Evolutionary conservation across 2,113 vertebrate genomes (phyloP).

Genomic region (Ictalurus furcatus): DNA sequence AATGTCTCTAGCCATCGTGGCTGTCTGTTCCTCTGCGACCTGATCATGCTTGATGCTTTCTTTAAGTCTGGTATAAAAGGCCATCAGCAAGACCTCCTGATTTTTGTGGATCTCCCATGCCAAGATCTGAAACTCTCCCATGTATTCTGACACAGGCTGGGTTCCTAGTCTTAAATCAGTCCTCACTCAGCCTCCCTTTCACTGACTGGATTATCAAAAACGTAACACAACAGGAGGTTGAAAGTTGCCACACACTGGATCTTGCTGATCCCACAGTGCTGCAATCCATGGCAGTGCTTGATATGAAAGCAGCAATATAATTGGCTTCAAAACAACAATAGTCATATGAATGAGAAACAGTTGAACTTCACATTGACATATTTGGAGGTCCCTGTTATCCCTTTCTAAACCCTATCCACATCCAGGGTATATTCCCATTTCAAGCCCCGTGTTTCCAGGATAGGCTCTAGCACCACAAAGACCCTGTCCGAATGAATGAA

Average conservation of each 20-base stretch:
- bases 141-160: neutral
- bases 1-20: slow-evolving; percentile 13
- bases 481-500: slow-evolving; percentile 3
- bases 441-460: neutral
- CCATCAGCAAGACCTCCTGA: neutral
- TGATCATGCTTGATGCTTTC: neutral
- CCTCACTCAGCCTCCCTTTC: neutral
- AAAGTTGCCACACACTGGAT: neutral
- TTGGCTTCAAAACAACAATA: neutral
- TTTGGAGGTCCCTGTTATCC: neutral
- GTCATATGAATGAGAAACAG: neutral
- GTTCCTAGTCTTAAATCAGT: neutral
- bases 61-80: neutral
- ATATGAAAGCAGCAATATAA: neutral
- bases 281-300: neutral
- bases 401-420: neutral
- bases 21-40: neutral
- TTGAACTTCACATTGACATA: neutral
- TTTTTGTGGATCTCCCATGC: neutral
- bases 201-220: slow-evolving; percentile 13
- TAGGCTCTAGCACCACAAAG: neutral
- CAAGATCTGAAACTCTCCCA: neutral
- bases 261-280: neutral
- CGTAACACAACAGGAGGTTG: neutral
- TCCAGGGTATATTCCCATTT: neutral